Evolutionary conservation across 1,140 invertebrate species (phyloP).

Genomic region (Cephus cinctus): DNA sequence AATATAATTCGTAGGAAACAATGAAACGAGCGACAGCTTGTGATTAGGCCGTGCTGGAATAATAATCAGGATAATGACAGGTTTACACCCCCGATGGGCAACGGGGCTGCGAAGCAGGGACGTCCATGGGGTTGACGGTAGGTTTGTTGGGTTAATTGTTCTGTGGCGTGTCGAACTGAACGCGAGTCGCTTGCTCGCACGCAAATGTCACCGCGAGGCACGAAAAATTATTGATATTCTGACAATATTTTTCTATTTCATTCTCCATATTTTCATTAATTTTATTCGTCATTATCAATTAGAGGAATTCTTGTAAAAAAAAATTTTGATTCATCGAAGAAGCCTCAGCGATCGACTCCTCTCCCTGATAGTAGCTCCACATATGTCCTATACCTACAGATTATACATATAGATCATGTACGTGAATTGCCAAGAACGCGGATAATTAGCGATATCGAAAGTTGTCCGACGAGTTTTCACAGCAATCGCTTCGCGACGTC

Average conservation of each 20-base stretch:
- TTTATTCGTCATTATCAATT: too few relatives aligned
- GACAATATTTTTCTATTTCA: too few relatives aligned
- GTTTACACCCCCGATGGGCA: constrained; percentile 38
- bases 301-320: too few relatives aligned
- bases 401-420: too few relatives aligned
- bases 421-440: constrained; percentile 24
- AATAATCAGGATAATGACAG: constrained; percentile 51
- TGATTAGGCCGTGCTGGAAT: constrained; percentile 45
- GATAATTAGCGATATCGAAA: constrained; percentile 36
- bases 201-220: constrained; percentile 29
- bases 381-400: too few relatives aligned
- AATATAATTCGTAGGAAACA: constrained; percentile 40
- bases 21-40: constrained; percentile 41
- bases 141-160: constrained; percentile 46
- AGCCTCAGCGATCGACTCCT: too few relatives aligned
- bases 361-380: too few relatives aligned
- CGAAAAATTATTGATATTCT: too few relatives aligned
- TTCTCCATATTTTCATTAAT: too few relatives aligned
- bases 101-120: constrained; percentile 17
- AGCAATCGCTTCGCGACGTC: too few relatives aligned
- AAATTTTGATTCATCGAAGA: too few relatives aligned
- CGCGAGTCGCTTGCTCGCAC: constrained; percentile 24
- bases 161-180: constrained; percentile 46
- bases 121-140: neutral
- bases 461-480: constrained; percentile 30